Evolutionary conservation across 2,797 vertebrate species (phyloP).

Genomic region (Poecilia velifera): DNA sequence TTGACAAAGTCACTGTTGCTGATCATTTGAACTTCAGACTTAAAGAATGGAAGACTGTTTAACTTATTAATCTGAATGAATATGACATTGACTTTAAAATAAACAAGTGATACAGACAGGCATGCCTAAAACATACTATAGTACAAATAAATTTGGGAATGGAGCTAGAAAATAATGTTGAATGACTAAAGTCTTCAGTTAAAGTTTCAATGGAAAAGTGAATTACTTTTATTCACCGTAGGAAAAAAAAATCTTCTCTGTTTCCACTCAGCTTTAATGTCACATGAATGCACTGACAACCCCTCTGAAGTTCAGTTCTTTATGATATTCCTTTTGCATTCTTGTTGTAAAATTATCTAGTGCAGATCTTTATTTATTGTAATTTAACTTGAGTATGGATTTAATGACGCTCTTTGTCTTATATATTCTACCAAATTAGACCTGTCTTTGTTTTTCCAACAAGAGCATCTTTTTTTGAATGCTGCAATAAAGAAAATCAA

Average conservation of each 20-base stretch:
- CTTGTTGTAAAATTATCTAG: neutral
- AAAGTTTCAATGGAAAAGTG: neutral
- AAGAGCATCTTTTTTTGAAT: neutral
- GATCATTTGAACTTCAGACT: conserved; percentile 26
- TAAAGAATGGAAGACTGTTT: conserved; percentile 13
- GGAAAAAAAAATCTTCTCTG: neutral
- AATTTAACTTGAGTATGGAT: neutral
- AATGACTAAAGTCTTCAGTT: neutral
- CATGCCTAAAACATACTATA: neutral
- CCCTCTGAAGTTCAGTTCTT: neutral
- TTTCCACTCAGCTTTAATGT: neutral
- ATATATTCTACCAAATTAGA: neutral
- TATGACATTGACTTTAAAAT: neutral
- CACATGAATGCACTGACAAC: neutral
- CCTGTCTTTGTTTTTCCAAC: neutral
- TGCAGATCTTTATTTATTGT: neutral
- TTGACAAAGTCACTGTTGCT: conserved; percentile 34
- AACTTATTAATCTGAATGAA: neutral
- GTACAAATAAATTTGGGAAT: neutral
- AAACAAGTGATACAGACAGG: neutral
- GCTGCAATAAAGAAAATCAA: neutral
- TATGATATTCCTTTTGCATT: neutral
- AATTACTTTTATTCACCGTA: neutral
- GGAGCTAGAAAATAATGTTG: neutral
- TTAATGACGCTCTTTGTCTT: neutral